Evolutionary conservation across 2,888 invertebrate genomes (phyloP).

Genomic region (Callosobruchus maculatus): DNA sequence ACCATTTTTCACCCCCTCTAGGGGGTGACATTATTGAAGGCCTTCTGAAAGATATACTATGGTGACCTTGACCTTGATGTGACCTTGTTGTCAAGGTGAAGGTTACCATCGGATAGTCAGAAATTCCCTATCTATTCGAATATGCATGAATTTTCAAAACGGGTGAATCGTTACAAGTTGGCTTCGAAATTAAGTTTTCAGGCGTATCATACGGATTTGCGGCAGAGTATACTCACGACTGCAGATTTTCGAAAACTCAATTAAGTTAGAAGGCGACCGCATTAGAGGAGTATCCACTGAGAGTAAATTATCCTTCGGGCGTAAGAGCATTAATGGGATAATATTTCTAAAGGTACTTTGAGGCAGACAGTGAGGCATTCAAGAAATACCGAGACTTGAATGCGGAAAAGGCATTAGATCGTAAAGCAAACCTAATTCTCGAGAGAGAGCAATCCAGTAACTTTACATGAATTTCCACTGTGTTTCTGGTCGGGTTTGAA

Average conservation of each 20-base stretch:
- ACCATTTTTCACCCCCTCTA: no score
- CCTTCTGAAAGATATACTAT: no score
- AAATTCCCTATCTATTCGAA: no score
- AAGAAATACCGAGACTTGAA: neutral
- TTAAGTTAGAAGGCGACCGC: neutral
- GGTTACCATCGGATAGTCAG: no score
- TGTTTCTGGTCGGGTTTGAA: neutral
- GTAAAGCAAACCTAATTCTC: neutral
- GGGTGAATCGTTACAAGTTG: no score
- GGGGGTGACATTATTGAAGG: no score
- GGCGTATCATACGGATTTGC: no score
- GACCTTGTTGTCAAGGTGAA: no score
- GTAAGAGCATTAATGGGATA: neutral
- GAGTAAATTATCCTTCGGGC: neutral
- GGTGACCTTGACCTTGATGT: no score
- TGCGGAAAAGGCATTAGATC: neutral
- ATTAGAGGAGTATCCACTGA: neutral
- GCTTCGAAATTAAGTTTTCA: no score
- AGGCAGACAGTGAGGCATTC: neutral
- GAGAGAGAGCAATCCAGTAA: neutral
- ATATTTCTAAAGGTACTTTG: neutral
- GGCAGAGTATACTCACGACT: constrained; percentile 26
- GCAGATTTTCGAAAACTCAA: constrained; percentile 10
- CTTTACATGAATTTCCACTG: neutral
- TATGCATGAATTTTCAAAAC: no score